Base-by-base conservation (phyloP, 2,888 invertebrate genomes). In the Mesochorus sp. region DNA sequence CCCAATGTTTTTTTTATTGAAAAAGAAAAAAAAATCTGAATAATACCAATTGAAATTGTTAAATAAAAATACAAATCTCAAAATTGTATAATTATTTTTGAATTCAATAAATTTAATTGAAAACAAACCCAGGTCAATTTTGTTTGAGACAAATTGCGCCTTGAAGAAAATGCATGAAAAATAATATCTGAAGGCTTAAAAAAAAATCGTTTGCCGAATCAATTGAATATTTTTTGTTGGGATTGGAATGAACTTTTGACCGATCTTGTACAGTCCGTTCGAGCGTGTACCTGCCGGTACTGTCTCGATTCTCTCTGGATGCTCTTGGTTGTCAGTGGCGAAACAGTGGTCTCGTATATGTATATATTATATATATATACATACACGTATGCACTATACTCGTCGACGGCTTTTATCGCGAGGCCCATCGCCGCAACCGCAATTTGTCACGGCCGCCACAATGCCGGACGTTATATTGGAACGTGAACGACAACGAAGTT, bases 391-490 rank as follows among this genome's bases (percentile, higher is more conserved):
- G 24, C n/a, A 24, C n/a, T 24, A 31, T 34, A 55, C 8, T 55
- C 34, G 26, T 53, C 42, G 17, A 14, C 47, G 55, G 51, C 19
- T 77, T 77, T 77, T 77, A 77, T 77, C 77, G 73, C 73, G 77
- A 68, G 77, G 31, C 57, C 51, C 62, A 73, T 73, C 73, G 62
- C 73, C 68, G 55, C 72, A 72, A 77, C 77, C 77, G 77, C 73
- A 77, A 77, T 77, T 77, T 77, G 77, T 73, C 77, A 73, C 77
- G 73, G 59, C 19, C 62, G 73, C 73, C 34, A 68, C 77, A 68
- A 64, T 77, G 57, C 77, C 72, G 73, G 39, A 73, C 77, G 78
- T 74, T 74, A 66, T 66, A 70, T 57, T 37, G 73, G 42, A 51
- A 64, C 39, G 62, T 28, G 57, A 28, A 49, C 68, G 53, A 66